Base-by-base conservation (phyloP, 2,113 vertebrate genomes). In the Xiphophorus maculatus region DNA sequence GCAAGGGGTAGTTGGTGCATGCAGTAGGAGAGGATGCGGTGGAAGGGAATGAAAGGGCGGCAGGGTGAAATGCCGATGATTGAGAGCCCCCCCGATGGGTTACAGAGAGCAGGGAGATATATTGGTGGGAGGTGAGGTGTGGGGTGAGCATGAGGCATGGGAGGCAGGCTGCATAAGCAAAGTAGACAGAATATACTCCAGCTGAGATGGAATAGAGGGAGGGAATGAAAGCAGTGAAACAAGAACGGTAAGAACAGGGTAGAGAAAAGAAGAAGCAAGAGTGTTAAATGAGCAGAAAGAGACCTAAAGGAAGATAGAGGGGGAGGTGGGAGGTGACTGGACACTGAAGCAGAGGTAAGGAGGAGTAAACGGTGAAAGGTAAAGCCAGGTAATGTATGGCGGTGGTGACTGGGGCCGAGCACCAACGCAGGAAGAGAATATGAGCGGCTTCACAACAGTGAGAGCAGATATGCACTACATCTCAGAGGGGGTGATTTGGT, bases 61-160 rank as follows among this genome's bases (percentile, higher is more conserved):
- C 54, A 35, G 80, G 62, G 63, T 74, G 80, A 79, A 73, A 76
- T 70, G 73, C 80, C 76, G 91, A 93, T 94, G 93, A 94, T 93
- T 93, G 90, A 92, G 90, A 91, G 84, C 78, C 82, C 80, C 76
- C 74, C 35, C 35, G 3, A 30, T 81, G 84, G 86, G 84, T 88
- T 91, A 82, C 33, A 19, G 76, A 69, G 73, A 85, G 73, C 63
- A 71, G 83, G 79, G 17, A 71, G 76, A 88, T 81, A 87, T 86
- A 71, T 79, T 71, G 82, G 73, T 61, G 61, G 65, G 54, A 84
- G 82, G 51, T 22, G 13, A 75, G 9, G 33, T 87, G 85, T 17
- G 35, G 7, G 19, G 48, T 54, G 48, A 22, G 25, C 5, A 25
- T 58, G 51, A 7, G 51, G 44, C 44, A 19, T 48, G 17, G 44